Evolutionary conservation across 2,888 invertebrate species (phyloP).

Genomic region (Lamellibrachia columna): DNA sequence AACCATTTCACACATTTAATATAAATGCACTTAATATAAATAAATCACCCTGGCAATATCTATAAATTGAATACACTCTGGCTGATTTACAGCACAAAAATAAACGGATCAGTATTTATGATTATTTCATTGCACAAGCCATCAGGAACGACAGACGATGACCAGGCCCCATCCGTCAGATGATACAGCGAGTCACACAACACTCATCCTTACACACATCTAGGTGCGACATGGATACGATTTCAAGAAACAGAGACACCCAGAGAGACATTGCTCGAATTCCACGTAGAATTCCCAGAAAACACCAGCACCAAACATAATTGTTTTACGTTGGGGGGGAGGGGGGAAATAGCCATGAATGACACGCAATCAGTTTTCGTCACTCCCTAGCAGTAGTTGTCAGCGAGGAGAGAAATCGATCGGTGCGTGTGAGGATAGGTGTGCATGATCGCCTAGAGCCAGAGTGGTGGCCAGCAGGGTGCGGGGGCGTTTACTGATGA

Average conservation of each 20-base stretch:
- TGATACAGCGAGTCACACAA: not conserved
- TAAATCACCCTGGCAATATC: not conserved
- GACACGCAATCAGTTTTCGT: constrained; percentile 11
- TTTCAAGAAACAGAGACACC: not conserved
- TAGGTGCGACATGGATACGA: not conserved
- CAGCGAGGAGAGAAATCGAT: not conserved
- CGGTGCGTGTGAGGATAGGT: not conserved
- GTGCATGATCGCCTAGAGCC: too few relatives aligned
- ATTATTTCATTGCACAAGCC: not conserved
- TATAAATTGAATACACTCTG: not conserved
- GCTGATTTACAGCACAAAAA: not conserved
- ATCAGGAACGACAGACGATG: not conserved
- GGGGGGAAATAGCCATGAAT: not conserved
- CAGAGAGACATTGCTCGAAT: not conserved
- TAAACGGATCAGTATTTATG: not conserved
- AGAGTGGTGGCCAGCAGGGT: not conserved
- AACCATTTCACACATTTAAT: not conserved
- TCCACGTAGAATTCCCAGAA: not conserved
- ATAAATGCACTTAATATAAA: not conserved
- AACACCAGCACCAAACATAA: not conserved
- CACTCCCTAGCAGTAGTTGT: not conserved
- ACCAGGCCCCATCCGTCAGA: not conserved
- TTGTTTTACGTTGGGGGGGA: not conserved
- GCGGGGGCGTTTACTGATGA: not conserved
- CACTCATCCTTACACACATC: not conserved